phyloP scores from a whole-genome alignment of 2,888 invertebrate genomes.

The Eupithecia vulgata region DNA sequence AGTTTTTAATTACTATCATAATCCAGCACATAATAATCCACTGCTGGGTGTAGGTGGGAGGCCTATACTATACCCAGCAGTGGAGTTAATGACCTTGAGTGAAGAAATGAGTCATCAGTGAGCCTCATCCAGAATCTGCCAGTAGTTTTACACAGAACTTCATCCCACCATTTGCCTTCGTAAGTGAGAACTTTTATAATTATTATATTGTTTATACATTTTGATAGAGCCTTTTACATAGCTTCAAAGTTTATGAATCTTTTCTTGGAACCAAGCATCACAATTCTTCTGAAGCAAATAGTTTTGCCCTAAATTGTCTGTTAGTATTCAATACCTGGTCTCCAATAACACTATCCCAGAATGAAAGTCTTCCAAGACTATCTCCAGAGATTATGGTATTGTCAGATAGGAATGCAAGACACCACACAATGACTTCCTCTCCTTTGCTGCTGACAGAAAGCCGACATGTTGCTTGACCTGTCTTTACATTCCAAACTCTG shows the following conservation, averaged over 20 bases:
- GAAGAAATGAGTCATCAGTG: too few relatives aligned
- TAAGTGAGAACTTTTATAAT: not conserved
- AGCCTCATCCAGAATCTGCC: too few relatives aligned
- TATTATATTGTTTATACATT: not conserved
- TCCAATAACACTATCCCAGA: constrained; percentile 94
- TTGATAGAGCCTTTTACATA: not conserved
- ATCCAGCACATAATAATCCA: not conserved
- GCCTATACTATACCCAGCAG: too few relatives aligned
- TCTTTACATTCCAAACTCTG: constrained; percentile 93
- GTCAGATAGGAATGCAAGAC: constrained; percentile 90
- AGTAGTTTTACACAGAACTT: too few relatives aligned
- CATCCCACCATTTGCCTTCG: too few relatives aligned
- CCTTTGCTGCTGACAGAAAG: constrained; percentile 89
- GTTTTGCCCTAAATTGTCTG: not conserved
- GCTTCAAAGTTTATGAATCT: too few relatives aligned
- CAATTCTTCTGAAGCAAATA: not conserved
- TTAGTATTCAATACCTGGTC: constrained; percentile 83
- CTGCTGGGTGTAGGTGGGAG: not conserved
- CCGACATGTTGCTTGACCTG: constrained; percentile 92
- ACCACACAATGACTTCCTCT: constrained; percentile 93
- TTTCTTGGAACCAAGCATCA: too few relatives aligned
- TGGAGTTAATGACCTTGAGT: too few relatives aligned
- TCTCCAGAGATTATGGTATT: constrained; percentile 95
- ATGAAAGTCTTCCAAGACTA: constrained; percentile 89
- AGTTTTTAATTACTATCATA: not conserved